A percentile compares a stretch with the other conserved stretches of the same genome.
Evolutionary conservation across 2,797 vertebrate genomes (phyloP).

Genomic region (Enteromius anoplus): DNA sequence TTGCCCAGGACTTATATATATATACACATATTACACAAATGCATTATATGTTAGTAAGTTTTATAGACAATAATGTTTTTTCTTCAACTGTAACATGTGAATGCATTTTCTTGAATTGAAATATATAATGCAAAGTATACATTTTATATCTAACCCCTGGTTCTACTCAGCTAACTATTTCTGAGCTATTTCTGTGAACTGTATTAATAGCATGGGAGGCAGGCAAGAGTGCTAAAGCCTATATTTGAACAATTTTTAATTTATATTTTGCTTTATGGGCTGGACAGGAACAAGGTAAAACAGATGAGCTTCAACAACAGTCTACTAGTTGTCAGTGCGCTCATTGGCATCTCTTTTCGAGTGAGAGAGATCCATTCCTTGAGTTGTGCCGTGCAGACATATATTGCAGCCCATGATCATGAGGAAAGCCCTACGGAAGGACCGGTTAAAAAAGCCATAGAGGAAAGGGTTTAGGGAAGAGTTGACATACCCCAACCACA

Average conservation of each 20-base stretch:
- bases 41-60: too few species aligned
- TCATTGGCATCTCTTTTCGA: constrained; percentile 71
- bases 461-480: constrained; percentile 83
- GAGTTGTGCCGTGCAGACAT: constrained; percentile 70
- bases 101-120: too few species aligned
- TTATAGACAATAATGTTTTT: too few species aligned
- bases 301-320: background rate
- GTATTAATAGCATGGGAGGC: background rate
- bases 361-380: constrained; percentile 78
- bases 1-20: too few species aligned
- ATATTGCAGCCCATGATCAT: constrained; percentile 80
- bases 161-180: too few species aligned
- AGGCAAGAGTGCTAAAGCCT: background rate
- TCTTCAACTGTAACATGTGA: too few species aligned
- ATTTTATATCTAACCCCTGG: too few species aligned
- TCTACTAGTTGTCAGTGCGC: constrained; percentile 60
- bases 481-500: constrained; percentile 84
- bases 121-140: too few species aligned
- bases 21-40: too few species aligned
- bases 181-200: too few species aligned
- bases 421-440: constrained; percentile 80
- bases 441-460: constrained; percentile 80
- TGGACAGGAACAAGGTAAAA: background rate
- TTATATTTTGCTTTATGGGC: background rate
- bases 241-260: background rate